Base-by-base conservation (phyloP, 2,888 invertebrate genomes). In the Zhuqinia jingwanae region DNA sequence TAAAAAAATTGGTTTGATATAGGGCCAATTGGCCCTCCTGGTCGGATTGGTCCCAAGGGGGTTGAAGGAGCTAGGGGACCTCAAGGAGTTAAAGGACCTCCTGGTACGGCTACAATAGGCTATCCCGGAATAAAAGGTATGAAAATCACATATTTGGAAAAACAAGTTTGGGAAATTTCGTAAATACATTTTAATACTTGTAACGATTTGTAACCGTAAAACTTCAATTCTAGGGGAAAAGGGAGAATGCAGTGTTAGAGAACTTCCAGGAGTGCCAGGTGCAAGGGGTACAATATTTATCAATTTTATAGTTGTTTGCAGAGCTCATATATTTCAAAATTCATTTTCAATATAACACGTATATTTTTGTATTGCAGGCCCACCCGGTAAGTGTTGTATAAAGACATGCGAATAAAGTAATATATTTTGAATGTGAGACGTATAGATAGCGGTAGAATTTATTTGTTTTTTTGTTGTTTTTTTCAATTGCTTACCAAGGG, bases 201-300 rank as follows among this genome's bases (percentile, higher is more conserved):
- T n/a, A n/a, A n/a, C n/a, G n/a, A n/a, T n/a, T n/a, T n/a, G n/a
- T n/a, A n/a, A n/a, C n/a, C n/a, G n/a, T n/a, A n/a, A n/a, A n/a
- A n/a, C n/a, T 11, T 6, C 56, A 17, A 20, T 17, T 25, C 15
- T 11, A 82, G 82, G 82, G 0, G 73, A 73, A n/a, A 83, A 83
- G 25, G 83, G 83, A 0, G 83, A 76, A 1, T 53, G 76, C 22
- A 20, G 47, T 2, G 30, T 15, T 50, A 30, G 8, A 1, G 10
- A 70, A 25, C 5, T 47, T n/a, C 30, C 20, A 6, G 78, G 78
- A n/a, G 10, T 30, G 11, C 70, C 70, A n/a, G 85, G 85, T 8
- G 70, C 78, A 13, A 36, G 42, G 47, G 85, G 85, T 85, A 70
- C 13, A 50, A 65, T 30, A n/a, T 53, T 65, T 68, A 82, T 78